These are phyloP conservation scores for Eonycteris spelaea DNA, from an alignment of 2,113 vertebrate species.

Conservation along the genomic window DNA sequence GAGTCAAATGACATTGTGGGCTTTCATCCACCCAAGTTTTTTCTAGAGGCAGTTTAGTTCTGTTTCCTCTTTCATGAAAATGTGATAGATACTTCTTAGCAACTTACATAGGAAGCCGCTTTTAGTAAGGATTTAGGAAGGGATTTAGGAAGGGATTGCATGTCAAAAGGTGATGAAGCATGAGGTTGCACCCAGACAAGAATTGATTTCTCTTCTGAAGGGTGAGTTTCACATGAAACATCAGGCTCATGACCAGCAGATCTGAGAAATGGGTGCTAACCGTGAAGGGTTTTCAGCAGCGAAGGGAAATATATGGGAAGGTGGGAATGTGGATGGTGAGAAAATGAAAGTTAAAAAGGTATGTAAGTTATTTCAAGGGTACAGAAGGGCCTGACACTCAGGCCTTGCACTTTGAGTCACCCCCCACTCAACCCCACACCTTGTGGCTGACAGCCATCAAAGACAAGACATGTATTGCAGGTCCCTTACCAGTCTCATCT, in stretches of 20 bases:
- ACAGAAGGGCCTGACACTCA: not conserved
- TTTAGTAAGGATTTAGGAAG: too few species aligned
- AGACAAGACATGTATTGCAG: accelerated
- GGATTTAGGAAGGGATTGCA: too few species aligned
- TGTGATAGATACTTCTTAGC: not conserved
- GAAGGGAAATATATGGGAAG: not conserved
- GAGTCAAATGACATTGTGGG: not conserved
- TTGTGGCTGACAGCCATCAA: not conserved
- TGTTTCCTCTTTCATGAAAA: not conserved
- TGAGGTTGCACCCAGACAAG: not conserved
- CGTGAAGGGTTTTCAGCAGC: not conserved
- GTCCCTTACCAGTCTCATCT: not conserved
- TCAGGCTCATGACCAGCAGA: not conserved
- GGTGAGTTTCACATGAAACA: not conserved
- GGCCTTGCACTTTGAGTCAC: not conserved
- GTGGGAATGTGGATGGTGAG: accelerated
- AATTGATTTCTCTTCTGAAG: not conserved
- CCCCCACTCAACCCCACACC: accelerated
- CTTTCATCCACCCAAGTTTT: not conserved
- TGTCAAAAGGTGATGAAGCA: not conserved
- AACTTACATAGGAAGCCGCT: not conserved
- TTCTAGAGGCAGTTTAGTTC: not conserved
- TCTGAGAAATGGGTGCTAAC: conserved; percentile 24
- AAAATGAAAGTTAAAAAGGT: not conserved
- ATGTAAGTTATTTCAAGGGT: not conserved